Percentiles rank a stretch among this genome's conserved stretches.
phyloP scores from a whole-genome alignment of 1,140 invertebrate genomes.

The Telenomus remus region DNA sequence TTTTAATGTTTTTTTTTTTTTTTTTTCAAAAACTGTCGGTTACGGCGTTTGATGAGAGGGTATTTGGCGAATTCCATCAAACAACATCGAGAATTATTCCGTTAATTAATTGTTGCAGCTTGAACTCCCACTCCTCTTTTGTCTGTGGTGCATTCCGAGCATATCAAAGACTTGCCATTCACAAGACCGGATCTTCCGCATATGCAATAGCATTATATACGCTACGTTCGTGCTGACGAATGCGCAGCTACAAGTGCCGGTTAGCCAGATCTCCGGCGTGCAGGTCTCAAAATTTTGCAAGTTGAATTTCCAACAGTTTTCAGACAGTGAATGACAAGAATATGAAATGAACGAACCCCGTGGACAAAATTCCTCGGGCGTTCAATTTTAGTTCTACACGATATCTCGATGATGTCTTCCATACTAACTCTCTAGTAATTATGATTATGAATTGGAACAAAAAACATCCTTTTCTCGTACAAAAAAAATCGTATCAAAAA shows the following conservation, averaged over 20 bases:
- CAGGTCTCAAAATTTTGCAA: slow-evolving; percentile 41
- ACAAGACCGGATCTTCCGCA: slow-evolving; percentile 54
- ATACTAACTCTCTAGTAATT: too few relatives aligned
- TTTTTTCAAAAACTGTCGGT: too few relatives aligned
- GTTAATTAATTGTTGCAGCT: slow-evolving; percentile 57
- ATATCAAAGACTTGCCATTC: slow-evolving; percentile 60
- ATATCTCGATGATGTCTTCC: too few relatives aligned
- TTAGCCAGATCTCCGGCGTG: slow-evolving; percentile 42
- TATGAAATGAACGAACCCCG: slow-evolving; percentile 41
- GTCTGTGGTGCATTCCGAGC: slow-evolving; percentile 48
- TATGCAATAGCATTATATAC: slow-evolving; percentile 47
- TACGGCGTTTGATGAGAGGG: too few relatives aligned
- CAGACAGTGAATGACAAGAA: slow-evolving; percentile 43
- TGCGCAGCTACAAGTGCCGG: slow-evolving; percentile 35
- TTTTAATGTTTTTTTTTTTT: too few relatives aligned
- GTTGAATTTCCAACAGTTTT: slow-evolving; percentile 47
- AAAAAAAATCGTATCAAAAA: too few relatives aligned
- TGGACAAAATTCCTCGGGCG: slow-evolving; percentile 50
- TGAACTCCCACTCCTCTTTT: slow-evolving; percentile 34
- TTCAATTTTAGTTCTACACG: slow-evolving; percentile 24
- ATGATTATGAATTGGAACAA: too few relatives aligned
- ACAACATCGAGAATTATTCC: slow-evolving; percentile 39
- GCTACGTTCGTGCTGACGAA: slow-evolving; percentile 29
- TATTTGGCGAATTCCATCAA: too few relatives aligned
- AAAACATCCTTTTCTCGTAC: too few relatives aligned